Percentiles rank a stretch among this genome's conserved stretches.
These are phyloP conservation scores for Nesoenas mayeri DNA, from an alignment of 2,113 vertebrate genomes.

Conservation along the genomic window DNA sequence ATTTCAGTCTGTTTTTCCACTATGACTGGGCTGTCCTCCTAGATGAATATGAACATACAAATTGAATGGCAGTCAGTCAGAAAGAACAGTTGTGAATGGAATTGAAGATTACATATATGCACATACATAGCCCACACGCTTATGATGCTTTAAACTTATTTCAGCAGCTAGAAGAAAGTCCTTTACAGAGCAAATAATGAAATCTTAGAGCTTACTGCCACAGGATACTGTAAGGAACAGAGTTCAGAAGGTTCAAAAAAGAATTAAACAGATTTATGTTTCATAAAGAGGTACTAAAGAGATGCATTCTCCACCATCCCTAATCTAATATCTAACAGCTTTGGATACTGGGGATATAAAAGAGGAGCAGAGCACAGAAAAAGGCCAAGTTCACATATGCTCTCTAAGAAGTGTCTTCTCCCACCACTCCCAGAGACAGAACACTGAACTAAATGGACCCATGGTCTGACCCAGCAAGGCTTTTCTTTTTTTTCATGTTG, in stretches of 20 bases:
- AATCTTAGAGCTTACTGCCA: neutral
- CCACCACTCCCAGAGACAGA: neutral
- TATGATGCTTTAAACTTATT: neutral
- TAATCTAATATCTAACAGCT: neutral
- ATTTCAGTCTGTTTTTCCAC: neutral
- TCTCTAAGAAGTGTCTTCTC: neutral
- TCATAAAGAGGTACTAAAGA: neutral
- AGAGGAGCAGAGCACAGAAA: neutral
- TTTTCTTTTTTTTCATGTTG: neutral
- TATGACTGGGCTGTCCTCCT: neutral
- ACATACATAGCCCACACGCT: neutral
- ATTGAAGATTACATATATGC: neutral
- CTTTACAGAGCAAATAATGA: neutral
- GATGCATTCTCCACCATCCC: neutral
- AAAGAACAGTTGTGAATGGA: neutral
- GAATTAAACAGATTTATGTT: neutral
- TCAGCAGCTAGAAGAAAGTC: neutral
- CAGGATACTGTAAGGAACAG: neutral
- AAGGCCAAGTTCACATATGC: neutral
- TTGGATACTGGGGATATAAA: neutral
- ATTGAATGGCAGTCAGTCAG: neutral
- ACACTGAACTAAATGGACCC: neutral
- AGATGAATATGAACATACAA: fast-evolving
- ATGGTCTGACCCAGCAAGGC: neutral
- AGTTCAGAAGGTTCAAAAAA: neutral